Evolutionary conservation across 2,797 vertebrate genomes (phyloP).

Genomic region (Mycteria americana): DNA sequence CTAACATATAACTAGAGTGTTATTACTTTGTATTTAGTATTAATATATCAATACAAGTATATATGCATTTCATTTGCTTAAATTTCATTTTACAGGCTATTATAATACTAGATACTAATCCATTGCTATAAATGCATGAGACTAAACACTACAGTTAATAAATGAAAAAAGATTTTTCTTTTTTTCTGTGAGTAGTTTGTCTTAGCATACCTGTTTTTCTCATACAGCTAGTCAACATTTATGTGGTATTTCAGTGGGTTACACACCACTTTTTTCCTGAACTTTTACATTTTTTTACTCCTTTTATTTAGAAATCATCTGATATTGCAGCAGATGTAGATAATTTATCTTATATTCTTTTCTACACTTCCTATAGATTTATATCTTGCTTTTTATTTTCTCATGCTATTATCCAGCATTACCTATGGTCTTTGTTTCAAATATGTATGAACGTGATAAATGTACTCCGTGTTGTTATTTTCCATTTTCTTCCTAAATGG

Average conservation of each 20-base stretch:
- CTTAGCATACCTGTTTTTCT: neutral
- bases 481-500: neutral
- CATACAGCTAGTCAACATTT: neutral
- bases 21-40: neutral
- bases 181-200: neutral
- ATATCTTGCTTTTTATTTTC: neutral
- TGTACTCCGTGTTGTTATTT: neutral
- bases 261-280: neutral
- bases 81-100: neutral
- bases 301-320: neutral
- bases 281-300: neutral
- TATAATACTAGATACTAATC: neutral
- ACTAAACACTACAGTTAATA: neutral
- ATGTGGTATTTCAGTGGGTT: neutral
- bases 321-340: neutral
- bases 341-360: neutral
- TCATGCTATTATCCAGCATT: neutral
- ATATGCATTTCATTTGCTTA: neutral
- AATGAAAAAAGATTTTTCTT: neutral
- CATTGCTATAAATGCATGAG: neutral
- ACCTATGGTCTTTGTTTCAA: neutral
- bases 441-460: neutral
- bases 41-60: neutral
- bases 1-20: neutral
- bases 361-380: neutral